A percentile compares a stretch with the other conserved stretches of the same genome.
Conservation (phyloP, 2,888 invertebrate genomes). For the Phyllotreta striolata region DNA sequence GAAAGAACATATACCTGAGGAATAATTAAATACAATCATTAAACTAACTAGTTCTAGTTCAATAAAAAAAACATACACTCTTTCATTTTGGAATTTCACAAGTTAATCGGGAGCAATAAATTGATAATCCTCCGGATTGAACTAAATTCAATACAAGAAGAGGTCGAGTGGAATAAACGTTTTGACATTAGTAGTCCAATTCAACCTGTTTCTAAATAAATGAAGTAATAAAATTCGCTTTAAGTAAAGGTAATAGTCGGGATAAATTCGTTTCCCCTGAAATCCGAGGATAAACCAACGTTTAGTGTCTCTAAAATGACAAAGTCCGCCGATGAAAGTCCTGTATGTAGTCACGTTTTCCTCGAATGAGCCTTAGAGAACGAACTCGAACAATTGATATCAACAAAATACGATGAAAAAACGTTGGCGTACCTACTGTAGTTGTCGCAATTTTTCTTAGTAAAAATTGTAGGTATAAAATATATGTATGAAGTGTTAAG, state of each 20-base stretch:
- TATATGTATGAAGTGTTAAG: not conserved
- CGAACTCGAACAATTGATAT: conserved; percentile 48
- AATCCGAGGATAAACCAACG: conserved; percentile 13
- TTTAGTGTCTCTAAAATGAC: conserved; percentile 6
- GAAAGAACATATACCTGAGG: too few species aligned
- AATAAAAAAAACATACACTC: too few species aligned
- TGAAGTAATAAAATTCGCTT: conserved; percentile 8
- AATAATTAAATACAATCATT: too few species aligned
- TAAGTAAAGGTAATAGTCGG: conserved; percentile 12
- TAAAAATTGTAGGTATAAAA: too few species aligned
- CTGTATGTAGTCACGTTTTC: conserved; percentile 46
- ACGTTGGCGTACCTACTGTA: conserved; percentile 1
- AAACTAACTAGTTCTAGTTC: too few species aligned
- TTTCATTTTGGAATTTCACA: too few species aligned
- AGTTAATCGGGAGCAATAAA: too few species aligned
- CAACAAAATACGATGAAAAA: conserved; percentile 29
- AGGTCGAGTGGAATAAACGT: not conserved
- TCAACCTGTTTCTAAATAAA: not conserved
- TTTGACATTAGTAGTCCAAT: not conserved
- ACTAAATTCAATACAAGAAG: too few species aligned
- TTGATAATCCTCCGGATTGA: too few species aligned
- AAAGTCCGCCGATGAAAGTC: conserved; percentile 33
- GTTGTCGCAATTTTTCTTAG: too few species aligned
- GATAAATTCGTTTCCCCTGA: not conserved
- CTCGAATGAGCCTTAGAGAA: conserved; percentile 47